phyloP scores from a whole-genome alignment of 2,797 vertebrate species.

The Pseudochirops cupreus region DNA sequence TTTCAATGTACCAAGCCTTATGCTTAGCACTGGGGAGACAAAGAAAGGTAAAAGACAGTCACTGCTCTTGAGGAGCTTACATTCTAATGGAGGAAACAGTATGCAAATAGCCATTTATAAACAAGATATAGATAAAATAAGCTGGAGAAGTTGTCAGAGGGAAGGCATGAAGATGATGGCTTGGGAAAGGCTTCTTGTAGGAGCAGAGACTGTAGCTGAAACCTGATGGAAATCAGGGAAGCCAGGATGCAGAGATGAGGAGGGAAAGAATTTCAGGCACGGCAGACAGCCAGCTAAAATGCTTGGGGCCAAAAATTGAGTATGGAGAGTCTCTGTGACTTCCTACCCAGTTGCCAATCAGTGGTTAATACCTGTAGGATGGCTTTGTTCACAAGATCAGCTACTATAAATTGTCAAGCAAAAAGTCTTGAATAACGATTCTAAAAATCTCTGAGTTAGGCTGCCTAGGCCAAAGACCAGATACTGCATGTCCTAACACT shows the following conservation, averaged over 20 bases:
- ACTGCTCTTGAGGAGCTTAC: not conserved
- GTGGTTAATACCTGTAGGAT: not conserved
- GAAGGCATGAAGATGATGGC: not conserved
- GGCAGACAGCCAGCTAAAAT: not conserved
- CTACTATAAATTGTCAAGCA: not conserved
- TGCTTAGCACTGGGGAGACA: not conserved
- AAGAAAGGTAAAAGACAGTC: not conserved
- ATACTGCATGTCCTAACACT: not conserved
- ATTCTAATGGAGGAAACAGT: not conserved
- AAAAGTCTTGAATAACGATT: not conserved
- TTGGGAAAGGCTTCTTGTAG: not conserved
- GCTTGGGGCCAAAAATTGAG: not conserved
- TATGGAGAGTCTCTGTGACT: not conserved
- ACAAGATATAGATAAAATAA: not conserved
- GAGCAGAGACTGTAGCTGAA: not conserved
- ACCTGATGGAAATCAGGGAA: not conserved
- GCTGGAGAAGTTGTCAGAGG: not conserved
- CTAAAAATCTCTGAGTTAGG: not conserved
- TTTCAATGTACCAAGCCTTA: not conserved
- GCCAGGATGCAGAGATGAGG: not conserved
- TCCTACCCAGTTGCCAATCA: not conserved
- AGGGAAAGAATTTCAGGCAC: not conserved
- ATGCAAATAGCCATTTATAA: not conserved
- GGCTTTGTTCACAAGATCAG: not conserved
- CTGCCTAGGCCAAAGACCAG: not conserved